Evolutionary conservation across 2,888 invertebrate genomes (phyloP), one percentile per base, ranked within the genome.

Genomic region (Ceraclea dissimilis): DNA sequence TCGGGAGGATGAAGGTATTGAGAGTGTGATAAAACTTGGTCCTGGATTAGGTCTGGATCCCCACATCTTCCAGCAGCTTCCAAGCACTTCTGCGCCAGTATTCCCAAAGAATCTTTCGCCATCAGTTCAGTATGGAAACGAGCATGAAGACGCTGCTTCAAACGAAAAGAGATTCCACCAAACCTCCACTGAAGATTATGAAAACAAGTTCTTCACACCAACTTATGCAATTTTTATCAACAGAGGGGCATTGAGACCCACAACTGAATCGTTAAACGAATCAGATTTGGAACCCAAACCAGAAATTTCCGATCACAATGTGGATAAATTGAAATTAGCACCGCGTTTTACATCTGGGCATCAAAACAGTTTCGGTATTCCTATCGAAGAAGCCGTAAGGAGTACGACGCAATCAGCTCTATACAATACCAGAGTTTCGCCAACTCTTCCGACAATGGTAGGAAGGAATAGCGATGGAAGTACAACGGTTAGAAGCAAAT

Each of bases 291-390:
- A 63, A 6, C 67, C 70, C 34, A 63, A 20, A 4, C 52, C 46
- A 1, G 55, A 58, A 22, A 51, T 57, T 2, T 50, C 33, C 8
- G 17, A 31, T 20, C 54, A 54, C n/a, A 58, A 54, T 22, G 46
- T 54, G 19, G 48, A 54, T 49, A 39, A 48, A 16, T 47, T 48
- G 17, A 19, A 46, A 10, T 26, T 47, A 11, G 34, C 39, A n/a
- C 58, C 69, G 20, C 72, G 70, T 60, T 82, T 82, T 63, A 81
- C 82, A 4, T 82, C 82, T 44, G 82, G 82, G 43, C 82, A 82
- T 68, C 82, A 82, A 56, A 82, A 82, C 60, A 72, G 79, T 59
- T 82, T 83, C 63, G 82, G 82, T 54, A 74, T 82, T 58, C 80
- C 81, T 52, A 78, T 82, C 49, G 82, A 82, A 65, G 81, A 82